These are phyloP conservation scores for Apocrypta bakeri DNA, from an alignment of 1,140 invertebrate species.

Conservation along the genomic window DNA sequence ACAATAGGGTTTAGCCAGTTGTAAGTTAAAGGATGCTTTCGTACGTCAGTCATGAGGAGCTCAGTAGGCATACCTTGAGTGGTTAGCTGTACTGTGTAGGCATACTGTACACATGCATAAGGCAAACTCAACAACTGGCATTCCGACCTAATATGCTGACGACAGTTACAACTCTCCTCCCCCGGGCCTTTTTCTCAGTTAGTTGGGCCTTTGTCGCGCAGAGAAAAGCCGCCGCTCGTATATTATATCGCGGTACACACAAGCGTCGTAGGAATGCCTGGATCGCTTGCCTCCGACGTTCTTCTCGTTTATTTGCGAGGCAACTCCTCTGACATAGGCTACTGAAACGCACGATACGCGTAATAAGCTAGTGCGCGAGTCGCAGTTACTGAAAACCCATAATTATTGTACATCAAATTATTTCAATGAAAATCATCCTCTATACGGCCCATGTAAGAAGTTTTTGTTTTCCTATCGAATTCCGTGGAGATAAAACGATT, in stretches of 20 bases:
- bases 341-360: background rate
- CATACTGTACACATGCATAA: conserved; percentile 32
- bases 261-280: conserved; percentile 56
- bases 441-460: no score
- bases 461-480: no score
- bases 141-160: conserved; percentile 68
- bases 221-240: conserved; percentile 63
- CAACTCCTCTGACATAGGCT: background rate
- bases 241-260: conserved; percentile 66
- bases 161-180: conserved; percentile 19
- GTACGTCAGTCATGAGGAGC: background rate
- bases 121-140: conserved; percentile 51
- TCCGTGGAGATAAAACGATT: no score
- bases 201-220: conserved; percentile 64
- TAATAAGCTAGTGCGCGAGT: no score
- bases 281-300: conserved; percentile 47
- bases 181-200: conserved; percentile 61
- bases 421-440: no score
- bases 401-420: no score
- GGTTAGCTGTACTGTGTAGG: background rate
- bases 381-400: no score
- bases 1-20: background rate
- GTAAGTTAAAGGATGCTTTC: background rate
- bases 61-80: background rate
- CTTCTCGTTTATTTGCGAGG: background rate